A percentile compares a stretch with the other conserved stretches of the same genome.
These are phyloP conservation scores for Drosophila parabipectinata DNA, from an alignment of 1,140 invertebrate species.

Conservation along the genomic window DNA sequence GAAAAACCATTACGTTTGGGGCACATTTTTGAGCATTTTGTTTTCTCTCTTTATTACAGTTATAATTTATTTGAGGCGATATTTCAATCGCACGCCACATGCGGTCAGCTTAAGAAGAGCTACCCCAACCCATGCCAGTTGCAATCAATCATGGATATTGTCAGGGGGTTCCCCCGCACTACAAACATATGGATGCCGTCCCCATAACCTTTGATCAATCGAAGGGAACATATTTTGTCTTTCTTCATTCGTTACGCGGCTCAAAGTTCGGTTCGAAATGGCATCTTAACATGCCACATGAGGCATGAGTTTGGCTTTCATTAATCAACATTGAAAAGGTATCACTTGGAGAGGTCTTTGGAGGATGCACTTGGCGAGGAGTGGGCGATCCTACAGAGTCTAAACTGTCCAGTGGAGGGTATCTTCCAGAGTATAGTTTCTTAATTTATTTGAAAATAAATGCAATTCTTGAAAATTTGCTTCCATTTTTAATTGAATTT, in stretches of 20 bases:
- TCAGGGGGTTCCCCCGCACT: slow-evolving; percentile 34
- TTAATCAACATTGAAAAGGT: slow-evolving; percentile 80
- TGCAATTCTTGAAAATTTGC: slow-evolving; percentile 12
- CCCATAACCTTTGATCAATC: slow-evolving; percentile 44
- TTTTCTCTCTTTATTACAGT: slow-evolving; percentile 69
- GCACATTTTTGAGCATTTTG: slow-evolving; percentile 16
- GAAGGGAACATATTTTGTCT: slow-evolving; percentile 40
- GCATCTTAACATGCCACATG: slow-evolving; percentile 61
- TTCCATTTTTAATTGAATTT: slow-evolving; percentile 37
- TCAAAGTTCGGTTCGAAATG: slow-evolving; percentile 58
- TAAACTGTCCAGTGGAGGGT: slow-evolving; percentile 32
- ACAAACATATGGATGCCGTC: not conserved
- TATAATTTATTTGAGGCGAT: slow-evolving; percentile 80
- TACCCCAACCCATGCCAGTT: slow-evolving; percentile 10
- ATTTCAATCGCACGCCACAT: slow-evolving; percentile 72
- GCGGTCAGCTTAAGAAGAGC: slow-evolving; percentile 54
- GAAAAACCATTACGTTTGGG: slow-evolving; percentile 63
- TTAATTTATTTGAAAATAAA: too few relatives aligned
- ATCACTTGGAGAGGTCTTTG: slow-evolving; percentile 13
- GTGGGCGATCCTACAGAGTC: slow-evolving; percentile 13
- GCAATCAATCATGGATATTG: slow-evolving; percentile 68
- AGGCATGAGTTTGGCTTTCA: slow-evolving; percentile 49
- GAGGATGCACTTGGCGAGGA: slow-evolving; percentile 39
- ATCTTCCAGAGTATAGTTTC: too few relatives aligned
- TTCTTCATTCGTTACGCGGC: slow-evolving; percentile 68